A percentile compares a stretch with the other conserved stretches of the same genome.
phyloP scores from a whole-genome alignment of 92 coral and sea anemone genomes.

The Palythoa heliodiscus region DNA sequence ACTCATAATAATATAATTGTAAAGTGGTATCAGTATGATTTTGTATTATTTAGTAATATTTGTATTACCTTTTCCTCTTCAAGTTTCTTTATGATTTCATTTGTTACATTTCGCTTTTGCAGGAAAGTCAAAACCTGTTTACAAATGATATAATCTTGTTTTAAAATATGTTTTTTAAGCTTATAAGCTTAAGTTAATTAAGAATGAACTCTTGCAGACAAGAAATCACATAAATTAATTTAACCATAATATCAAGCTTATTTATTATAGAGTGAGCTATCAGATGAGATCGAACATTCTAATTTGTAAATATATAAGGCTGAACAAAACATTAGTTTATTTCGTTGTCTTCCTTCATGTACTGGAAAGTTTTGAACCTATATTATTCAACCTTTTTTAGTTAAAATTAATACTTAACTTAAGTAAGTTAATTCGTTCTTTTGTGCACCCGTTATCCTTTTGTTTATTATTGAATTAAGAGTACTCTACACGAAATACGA shows the following conservation, averaged over 20 bases:
- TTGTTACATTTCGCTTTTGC: slow-evolving; percentile 4
- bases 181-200: slow-evolving; percentile 1
- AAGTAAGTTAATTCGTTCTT: slow-evolving; percentile 2
- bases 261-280: slow-evolving; percentile 2
- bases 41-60: slow-evolving; percentile 1
- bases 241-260: slow-evolving; percentile 2
- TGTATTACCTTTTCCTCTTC: slow-evolving; percentile 4
- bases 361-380: slow-evolving; percentile 4
- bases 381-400: slow-evolving; percentile 1
- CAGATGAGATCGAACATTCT: slow-evolving; percentile 4
- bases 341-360: slow-evolving; percentile 4
- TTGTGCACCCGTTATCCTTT: slow-evolving; percentile 5
- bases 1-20: slow-evolving; percentile 1
- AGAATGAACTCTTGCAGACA: slow-evolving; percentile 4
- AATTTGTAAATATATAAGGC: slow-evolving; percentile 1
- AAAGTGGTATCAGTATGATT: slow-evolving; percentile 3
- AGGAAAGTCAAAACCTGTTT: slow-evolving; percentile 4
- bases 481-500: slow-evolving; percentile 1
- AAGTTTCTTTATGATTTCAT: slow-evolving; percentile 1
- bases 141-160: slow-evolving; percentile 1
- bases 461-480: slow-evolving; percentile 1
- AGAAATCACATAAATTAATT: slow-evolving; percentile 1
- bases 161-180: slow-evolving; percentile 1
- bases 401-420: slow-evolving; percentile 1
- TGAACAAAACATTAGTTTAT: slow-evolving; percentile 1